Percentiles rank a stretch among this genome's conserved stretches.
These are phyloP conservation scores for Polyploca ridens DNA, from an alignment of 2,888 invertebrate genomes.

Conservation along the genomic window DNA sequence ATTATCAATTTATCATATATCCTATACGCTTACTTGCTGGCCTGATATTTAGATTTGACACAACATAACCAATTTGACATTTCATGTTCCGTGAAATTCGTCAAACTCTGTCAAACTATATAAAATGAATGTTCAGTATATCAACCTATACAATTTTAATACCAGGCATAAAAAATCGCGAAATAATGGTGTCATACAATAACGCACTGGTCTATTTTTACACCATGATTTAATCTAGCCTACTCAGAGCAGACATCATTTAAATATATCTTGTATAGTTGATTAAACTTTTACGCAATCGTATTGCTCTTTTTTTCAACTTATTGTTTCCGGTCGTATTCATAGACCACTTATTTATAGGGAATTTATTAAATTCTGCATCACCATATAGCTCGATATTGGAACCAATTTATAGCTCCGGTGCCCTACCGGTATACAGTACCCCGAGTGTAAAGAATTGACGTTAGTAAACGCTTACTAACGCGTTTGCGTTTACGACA, in stretches of 20 bases:
- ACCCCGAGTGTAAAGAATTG: too few relatives aligned
- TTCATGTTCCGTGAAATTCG: background rate
- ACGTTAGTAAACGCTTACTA: too few relatives aligned
- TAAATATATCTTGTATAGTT: slow-evolving; percentile 59
- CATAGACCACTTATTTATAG: slow-evolving; percentile 30
- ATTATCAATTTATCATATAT: background rate
- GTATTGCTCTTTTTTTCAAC: slow-evolving; percentile 13
- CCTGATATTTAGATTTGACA: background rate
- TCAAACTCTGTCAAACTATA: background rate
- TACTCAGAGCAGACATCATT: slow-evolving; percentile 46
- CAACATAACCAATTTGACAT: background rate
- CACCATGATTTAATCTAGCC: slow-evolving; percentile 55
- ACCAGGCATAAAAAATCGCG: slow-evolving; percentile 18
- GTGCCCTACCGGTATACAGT: too few relatives aligned
- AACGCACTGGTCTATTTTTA: slow-evolving; percentile 50
- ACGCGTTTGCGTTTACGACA: too few relatives aligned
- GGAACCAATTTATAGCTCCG: too few relatives aligned
- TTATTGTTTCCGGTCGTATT: slow-evolving; percentile 43
- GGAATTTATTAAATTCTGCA: background rate
- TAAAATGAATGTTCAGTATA: background rate
- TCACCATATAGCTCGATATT: too few relatives aligned
- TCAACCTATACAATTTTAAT: background rate
- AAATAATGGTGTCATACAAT: slow-evolving; percentile 45
- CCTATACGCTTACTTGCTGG: background rate
- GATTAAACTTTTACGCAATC: slow-evolving; percentile 44